phyloP scores from a whole-genome alignment of 2,888 invertebrate species.

The Lampropteryx suffumata region DNA sequence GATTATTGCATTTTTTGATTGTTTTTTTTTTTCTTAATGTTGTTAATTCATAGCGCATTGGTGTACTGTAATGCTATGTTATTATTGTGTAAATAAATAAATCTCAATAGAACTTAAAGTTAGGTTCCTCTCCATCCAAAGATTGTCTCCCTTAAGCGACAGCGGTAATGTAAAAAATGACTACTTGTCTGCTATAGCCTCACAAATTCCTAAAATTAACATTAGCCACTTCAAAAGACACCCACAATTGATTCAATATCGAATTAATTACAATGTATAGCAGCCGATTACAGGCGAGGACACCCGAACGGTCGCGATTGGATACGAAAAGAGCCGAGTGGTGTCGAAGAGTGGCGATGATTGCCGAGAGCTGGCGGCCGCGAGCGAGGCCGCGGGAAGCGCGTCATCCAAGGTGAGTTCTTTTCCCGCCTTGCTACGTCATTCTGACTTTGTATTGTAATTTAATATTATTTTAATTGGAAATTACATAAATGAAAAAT shows the following conservation, averaged over 20 bases:
- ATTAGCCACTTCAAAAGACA: slow-evolving; percentile 20
- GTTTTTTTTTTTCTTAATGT: no score
- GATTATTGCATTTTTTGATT: no score
- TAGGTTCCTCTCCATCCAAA: no score
- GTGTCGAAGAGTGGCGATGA: slow-evolving; percentile 45
- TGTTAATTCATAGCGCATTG: no score
- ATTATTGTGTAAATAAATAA: no score
- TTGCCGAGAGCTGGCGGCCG: slow-evolving; percentile 69
- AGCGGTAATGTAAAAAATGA: no score
- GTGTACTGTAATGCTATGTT: no score
- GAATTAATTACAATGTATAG: slow-evolving; percentile 54
- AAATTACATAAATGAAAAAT: slow-evolving; percentile 38
- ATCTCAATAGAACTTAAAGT: no score
- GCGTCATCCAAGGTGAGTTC: slow-evolving; percentile 74
- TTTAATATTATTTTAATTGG: slow-evolving; percentile 52
- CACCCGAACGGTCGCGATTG: slow-evolving; percentile 40
- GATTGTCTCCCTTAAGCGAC: no score
- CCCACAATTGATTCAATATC: slow-evolving; percentile 50
- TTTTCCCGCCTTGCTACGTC: slow-evolving; percentile 75
- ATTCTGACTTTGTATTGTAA: slow-evolving; percentile 61
- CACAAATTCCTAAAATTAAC: not conserved
- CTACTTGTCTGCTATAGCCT: no score
- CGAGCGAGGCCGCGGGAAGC: slow-evolving; percentile 77
- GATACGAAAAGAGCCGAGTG: slow-evolving; percentile 35
- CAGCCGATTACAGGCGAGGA: slow-evolving; percentile 49